Percentiles rank a stretch among this genome's conserved stretches.
phyloP scores from a whole-genome alignment of 2,797 vertebrate species.

The Falco naumanni region DNA sequence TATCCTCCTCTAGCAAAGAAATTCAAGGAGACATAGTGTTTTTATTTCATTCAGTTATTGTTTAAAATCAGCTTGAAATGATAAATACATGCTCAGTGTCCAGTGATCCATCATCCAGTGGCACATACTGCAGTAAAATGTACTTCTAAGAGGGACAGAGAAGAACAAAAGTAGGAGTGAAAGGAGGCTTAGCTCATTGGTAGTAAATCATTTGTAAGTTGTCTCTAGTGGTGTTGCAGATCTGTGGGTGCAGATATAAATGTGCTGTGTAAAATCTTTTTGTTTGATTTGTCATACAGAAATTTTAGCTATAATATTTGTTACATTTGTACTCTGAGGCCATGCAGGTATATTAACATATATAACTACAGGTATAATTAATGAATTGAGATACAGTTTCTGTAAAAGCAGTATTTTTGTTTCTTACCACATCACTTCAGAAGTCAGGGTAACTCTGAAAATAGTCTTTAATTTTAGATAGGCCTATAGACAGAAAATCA shows the following conservation, averaged over 20 bases:
- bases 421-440: background rate
- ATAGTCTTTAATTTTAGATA: background rate
- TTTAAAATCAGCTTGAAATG: constrained; percentile 34
- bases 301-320: background rate
- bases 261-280: background rate
- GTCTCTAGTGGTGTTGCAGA: background rate
- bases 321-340: background rate
- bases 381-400: background rate
- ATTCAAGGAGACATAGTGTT: background rate
- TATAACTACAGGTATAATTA: background rate
- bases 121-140: constrained; percentile 1
- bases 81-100: background rate
- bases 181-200: background rate
- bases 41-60: constrained; percentile 31
- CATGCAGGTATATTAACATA: background rate
- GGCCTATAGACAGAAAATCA: background rate
- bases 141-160: background rate
- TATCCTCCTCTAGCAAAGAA: background rate
- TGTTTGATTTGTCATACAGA: background rate
- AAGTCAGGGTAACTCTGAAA: background rate
- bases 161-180: constrained; percentile 11
- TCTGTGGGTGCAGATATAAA: background rate
- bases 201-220: constrained; percentile 45
- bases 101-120: constrained; percentile 12
- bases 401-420: background rate